Base-by-base conservation (phyloP, 2,113 vertebrate genomes). In the Myxocyprinus asiaticus region DNA sequence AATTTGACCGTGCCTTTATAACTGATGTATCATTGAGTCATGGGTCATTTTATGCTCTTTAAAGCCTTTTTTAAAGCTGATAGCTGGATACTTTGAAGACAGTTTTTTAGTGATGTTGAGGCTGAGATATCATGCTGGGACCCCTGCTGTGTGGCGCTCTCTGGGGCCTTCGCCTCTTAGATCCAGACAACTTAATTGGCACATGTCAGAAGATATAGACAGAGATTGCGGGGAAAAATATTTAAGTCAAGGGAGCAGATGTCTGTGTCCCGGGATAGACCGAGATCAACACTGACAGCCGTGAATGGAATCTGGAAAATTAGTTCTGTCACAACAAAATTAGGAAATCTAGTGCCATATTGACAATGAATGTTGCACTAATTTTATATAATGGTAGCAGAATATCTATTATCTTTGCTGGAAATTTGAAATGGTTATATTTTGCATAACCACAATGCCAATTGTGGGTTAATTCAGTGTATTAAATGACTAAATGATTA, bases 121-220 rank as follows among this genome's bases (percentile, higher is more conserved):
- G 69, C 56, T 58, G 61, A 81, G 55, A 63, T 67, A 75, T 85
- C 73, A 72, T 78, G 56, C 80, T 79, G 67, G 77, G 77, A 67
- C 59, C 33, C 80, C 80, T 59, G 77, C 83, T 82, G 80, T 59
- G 83, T 55, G 78, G 67, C 61, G 15, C 56, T 74, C 55, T 79
- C 67, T 42, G 61, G 72, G 50, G 58, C 65, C 9, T 78, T 74
- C 74, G 70, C 79, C 79, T 82, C 79, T 78, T 73, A 73, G 51
- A 69, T 78, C 47, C 10, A 81, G 83, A 84, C 83, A 82, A 50
- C 76, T 79, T 84, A 84, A 84, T 68, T 79, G 73, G 61, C 10
- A 45, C 17, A 73, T 84, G 80, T 76, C 80, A 77, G n/a, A 48
- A 66, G 79, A 48, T 79, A 84, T 79, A 65, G 77, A 72, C 51